Evolutionary conservation across 2,113 vertebrate genomes (phyloP), one percentile per base, ranked within the genome.

Genomic region (Tylochromis polylepis): DNA sequence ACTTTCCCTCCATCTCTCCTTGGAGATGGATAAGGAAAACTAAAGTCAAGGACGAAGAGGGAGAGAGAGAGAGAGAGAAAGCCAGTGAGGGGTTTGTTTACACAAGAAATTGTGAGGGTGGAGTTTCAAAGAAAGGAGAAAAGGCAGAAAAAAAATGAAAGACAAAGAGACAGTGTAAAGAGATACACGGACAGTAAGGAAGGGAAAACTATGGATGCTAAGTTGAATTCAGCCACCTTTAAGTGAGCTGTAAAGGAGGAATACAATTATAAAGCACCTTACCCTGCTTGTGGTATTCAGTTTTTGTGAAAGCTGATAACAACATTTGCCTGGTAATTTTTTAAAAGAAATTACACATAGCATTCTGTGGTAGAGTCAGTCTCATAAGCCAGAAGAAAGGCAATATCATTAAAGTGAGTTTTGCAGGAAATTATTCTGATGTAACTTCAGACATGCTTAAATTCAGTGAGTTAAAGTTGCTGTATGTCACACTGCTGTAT

Each of bases 21-120:
- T 88, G 91, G 94, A 94, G 94, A 90, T 8, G 78, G 87, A 94
- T 93, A 91, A 95, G 34, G 36, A 93, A 90, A 92, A 88, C 82
- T 85, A 86, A 83, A 93, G 94, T 91, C 93, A 94, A 95, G 92
- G 92, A 93, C 85, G 57, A 49, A 67, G 65, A 38, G 57, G 15
- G 20, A 46, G 38, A 11, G 38, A 79, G 57, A 46, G 38, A 79
- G 22, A n/a, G 55, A 49, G 34, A 49, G 7, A 79, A 7, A 16
- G 65, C 20, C 70, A 86, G 77, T 56, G 84, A 91, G 87, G 82
- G 55, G 31, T 92, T 92, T 94, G 92, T 95, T 94, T 95, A 92
- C 88, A 82, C 87, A 83, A 87, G 51, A 80, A 87, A 91, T 49
- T 70, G 86, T 57, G 82, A 87, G 43, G 57, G 84, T 82, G 84